phyloP scores from a whole-genome alignment of 2,888 invertebrate genomes.

The Microplitis deprimator region DNA sequence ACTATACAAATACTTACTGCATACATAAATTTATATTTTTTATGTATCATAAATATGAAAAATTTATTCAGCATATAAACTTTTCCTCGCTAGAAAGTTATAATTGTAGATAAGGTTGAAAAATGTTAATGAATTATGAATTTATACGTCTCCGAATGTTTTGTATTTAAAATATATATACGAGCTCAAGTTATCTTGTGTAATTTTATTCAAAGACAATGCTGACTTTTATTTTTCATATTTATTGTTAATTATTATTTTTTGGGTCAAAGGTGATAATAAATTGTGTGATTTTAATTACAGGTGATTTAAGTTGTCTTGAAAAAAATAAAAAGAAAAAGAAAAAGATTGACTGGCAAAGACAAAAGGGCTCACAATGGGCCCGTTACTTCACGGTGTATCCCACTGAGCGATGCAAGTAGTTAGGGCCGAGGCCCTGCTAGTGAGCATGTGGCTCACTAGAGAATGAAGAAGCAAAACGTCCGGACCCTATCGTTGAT shows the following conservation, averaged over 20 bases:
- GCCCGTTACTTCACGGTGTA: constrained; percentile 64
- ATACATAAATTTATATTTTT: background rate
- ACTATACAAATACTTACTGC: background rate
- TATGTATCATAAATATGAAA: background rate
- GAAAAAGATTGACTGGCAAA: constrained; percentile 19
- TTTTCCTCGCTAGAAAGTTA: background rate
- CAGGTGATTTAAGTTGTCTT: background rate
- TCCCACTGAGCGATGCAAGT: constrained; percentile 70
- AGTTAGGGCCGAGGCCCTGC: constrained; percentile 72
- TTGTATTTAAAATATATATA: background rate
- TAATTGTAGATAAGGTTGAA: background rate
- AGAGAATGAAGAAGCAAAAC: constrained; percentile 99
- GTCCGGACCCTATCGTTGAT: constrained; percentile 99
- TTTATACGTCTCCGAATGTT: constrained; percentile 5
- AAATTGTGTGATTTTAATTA: background rate
- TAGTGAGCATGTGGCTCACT: constrained; percentile 78
- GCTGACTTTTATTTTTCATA: no score
- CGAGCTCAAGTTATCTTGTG: background rate
- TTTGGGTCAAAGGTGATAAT: no score
- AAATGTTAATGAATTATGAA: background rate
- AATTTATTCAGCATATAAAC: background rate
- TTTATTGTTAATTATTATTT: no score
- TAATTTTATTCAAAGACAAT: background rate
- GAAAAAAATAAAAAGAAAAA: constrained; percentile 2
- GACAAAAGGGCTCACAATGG: constrained; percentile 60